A percentile compares a stretch with the other conserved stretches of the same genome.
Conservation (phyloP, 2,888 invertebrate genomes). For the Pterobdella sp. region DNA sequence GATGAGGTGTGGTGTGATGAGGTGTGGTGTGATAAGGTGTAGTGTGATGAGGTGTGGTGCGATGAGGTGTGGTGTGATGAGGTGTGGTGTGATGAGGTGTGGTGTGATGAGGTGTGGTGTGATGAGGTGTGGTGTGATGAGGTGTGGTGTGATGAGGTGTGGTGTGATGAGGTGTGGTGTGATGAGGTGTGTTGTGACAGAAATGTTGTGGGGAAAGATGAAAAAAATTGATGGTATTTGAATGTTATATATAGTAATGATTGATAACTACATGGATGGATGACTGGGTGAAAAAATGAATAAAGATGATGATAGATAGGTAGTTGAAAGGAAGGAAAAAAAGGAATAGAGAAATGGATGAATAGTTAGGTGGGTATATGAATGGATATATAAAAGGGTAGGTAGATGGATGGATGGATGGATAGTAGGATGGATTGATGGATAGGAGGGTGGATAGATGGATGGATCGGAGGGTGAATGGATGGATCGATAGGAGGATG, state of each 20-base stretch:
- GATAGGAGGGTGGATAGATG: conserved; percentile 6
- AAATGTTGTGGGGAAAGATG: too few relatives aligned
- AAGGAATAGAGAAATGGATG: neutral
- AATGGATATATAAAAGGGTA: neutral
- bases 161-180: conserved; percentile 13
- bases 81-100: conserved; percentile 13
- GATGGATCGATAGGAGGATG: neutral
- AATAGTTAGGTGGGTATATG: neutral
- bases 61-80: neutral
- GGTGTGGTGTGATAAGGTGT: neutral
- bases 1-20: neutral
- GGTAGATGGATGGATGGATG: conserved; percentile 9
- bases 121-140: conserved; percentile 10
- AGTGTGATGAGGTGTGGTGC: neutral
- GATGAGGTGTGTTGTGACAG: neutral
- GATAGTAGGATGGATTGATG: neutral
- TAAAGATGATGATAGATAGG: too few relatives aligned
- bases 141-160: conserved; percentile 12
- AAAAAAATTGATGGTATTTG: too few relatives aligned
- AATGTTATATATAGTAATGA: too few relatives aligned
- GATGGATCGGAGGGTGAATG: neutral
- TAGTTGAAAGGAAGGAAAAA: too few relatives aligned
- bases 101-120: conserved; percentile 11
- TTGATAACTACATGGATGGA: too few relatives aligned
- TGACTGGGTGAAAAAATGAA: too few relatives aligned